These are phyloP conservation scores for Drosophila peninsularis DNA, from an alignment of 2,888 invertebrate genomes.

Conservation along the genomic window DNA sequence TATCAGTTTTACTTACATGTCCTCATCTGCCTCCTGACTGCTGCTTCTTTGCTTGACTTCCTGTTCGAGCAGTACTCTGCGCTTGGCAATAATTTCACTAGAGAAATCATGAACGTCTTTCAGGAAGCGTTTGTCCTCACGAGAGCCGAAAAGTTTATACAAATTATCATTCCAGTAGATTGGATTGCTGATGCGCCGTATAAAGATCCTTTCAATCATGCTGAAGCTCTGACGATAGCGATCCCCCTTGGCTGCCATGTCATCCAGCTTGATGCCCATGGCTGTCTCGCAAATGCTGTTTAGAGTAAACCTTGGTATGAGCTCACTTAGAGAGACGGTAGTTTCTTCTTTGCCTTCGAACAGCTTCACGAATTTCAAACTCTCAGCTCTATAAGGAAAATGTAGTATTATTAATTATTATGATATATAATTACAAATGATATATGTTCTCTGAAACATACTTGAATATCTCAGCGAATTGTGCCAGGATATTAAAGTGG, in stretches of 20 bases:
- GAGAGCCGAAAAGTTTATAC: conserved; percentile 56
- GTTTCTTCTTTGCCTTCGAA: conserved; percentile 46
- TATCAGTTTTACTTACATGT: conserved; percentile 33
- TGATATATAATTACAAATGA: no score
- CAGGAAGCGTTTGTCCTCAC: conserved; percentile 47
- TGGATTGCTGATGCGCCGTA: conserved; percentile 70
- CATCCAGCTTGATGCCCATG: conserved; percentile 76
- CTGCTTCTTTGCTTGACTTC: conserved; percentile 19
- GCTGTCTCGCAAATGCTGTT: conserved; percentile 81
- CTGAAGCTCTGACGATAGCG: conserved; percentile 68
- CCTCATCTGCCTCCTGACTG: conserved; percentile 40
- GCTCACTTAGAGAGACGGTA: conserved; percentile 62
- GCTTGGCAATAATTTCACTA: conserved; percentile 78
- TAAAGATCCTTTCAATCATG: conserved; percentile 69
- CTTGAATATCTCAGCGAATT: conserved; percentile 81
- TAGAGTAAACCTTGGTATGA: conserved; percentile 78
- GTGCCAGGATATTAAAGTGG: conserved; percentile 79
- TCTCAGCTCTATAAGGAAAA: conserved; percentile 65
- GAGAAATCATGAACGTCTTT: conserved; percentile 74
- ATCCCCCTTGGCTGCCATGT: conserved; percentile 72
- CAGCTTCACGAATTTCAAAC: conserved; percentile 68
- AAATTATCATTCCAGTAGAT: conserved; percentile 53
- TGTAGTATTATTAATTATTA: neutral
- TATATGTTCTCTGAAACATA: conserved; percentile 23
- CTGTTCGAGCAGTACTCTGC: conserved; percentile 56